These are phyloP conservation scores for Novumbra hubbsi DNA, from an alignment of 2,797 vertebrate species.

Conservation along the genomic window DNA sequence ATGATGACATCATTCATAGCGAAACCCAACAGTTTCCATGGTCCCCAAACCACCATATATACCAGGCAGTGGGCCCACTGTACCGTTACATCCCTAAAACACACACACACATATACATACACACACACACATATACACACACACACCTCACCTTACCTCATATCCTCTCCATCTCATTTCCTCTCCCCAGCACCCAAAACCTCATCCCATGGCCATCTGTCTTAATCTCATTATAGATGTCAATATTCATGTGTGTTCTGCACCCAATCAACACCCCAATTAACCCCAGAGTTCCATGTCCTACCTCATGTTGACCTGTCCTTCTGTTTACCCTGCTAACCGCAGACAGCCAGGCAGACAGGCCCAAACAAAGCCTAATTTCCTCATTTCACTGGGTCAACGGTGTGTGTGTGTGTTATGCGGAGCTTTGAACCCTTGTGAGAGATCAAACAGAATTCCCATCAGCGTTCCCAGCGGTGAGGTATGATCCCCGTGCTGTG, in stretches of 20 bases:
- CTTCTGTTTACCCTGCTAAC: constrained; percentile 66
- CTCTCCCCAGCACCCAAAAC: constrained; percentile 8
- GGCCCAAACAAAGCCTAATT: constrained; percentile 60
- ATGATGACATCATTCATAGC: too few relatives aligned
- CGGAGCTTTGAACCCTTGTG: constrained; percentile 31
- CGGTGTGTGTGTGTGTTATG: constrained; percentile 19
- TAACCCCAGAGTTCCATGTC: constrained; percentile 44
- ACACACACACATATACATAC: not conserved
- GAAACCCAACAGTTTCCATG: too few relatives aligned
- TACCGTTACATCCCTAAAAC: too few relatives aligned
- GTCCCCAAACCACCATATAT: too few relatives aligned
- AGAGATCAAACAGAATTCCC: constrained; percentile 58
- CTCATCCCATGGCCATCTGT: constrained; percentile 44
- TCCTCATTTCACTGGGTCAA: constrained; percentile 46
- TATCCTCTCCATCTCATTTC: constrained; percentile 1
- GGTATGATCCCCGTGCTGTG: constrained; percentile 47
- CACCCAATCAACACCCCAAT: constrained; percentile 63
- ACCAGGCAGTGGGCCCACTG: too few relatives aligned
- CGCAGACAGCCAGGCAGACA: constrained; percentile 29
- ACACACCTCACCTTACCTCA: not conserved
- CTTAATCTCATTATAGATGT: constrained; percentile 71
- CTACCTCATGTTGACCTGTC: constrained; percentile 62
- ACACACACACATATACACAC: not conserved
- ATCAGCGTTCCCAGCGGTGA: constrained; percentile 31
- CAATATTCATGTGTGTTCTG: constrained; percentile 61